Conservation (phyloP, 2,113 vertebrate genomes). For the Anoura caudifer region DNA sequence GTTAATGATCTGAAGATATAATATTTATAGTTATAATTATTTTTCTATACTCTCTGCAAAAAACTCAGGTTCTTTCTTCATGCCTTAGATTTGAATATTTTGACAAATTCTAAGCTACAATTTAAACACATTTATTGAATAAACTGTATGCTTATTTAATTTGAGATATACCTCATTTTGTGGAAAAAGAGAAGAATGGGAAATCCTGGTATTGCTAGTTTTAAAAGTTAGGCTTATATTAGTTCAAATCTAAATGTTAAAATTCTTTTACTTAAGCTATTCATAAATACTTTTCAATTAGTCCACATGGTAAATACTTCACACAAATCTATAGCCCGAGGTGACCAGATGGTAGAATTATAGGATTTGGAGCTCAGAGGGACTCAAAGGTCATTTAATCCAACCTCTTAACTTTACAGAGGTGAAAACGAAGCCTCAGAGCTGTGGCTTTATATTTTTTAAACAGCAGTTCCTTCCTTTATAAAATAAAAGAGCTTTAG, state of each 20-base stretch:
- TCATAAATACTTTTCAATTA: constrained; percentile 16
- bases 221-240: background rate
- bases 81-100: constrained; percentile 1
- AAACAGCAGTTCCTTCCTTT: background rate
- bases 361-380: constrained; percentile 4
- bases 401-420: constrained; percentile 31
- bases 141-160: constrained; percentile 14
- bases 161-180: background rate
- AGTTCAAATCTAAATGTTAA: background rate
- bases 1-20: background rate
- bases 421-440: constrained; percentile 7
- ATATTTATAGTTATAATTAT: constrained; percentile 23
- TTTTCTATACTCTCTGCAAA: constrained; percentile 17
- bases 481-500: background rate
- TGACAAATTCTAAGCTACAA: background rate
- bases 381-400: constrained; percentile 23
- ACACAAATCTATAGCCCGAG: background rate
- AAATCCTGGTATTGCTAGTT: background rate
- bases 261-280: background rate
- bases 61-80: background rate
- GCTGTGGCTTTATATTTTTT: constrained; percentile 24
- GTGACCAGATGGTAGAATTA: constrained; percentile 48
- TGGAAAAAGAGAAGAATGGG: background rate
- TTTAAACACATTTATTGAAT: background rate
- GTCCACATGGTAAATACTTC: background rate